Base-by-base conservation (phyloP, 2,888 invertebrate genomes). In the Pomacea canaliculata region DNA sequence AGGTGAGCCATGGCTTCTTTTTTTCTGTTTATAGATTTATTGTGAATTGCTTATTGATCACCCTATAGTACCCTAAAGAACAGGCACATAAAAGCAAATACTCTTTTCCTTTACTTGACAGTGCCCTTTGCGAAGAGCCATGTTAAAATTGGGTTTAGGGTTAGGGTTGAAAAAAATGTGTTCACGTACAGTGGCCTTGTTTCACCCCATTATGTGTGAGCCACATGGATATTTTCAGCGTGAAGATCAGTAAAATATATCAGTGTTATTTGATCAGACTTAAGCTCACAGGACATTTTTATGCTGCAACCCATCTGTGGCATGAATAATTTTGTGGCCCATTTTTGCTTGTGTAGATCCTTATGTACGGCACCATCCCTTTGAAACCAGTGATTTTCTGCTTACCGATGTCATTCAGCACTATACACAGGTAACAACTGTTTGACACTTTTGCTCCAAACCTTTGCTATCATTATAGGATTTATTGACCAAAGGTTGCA, bases 381-480 rank as follows among this genome's bases (percentile, higher is more conserved):
- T 98, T 91, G 98, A 98, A 92, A 97, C 97, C 0, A 94, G 95
- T 78, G 94, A 95, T 79, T 95, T 96, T 88, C 93, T 98, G 76
- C 92, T 95, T 73, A 93, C 95, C 81, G 95, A 95, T 72, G 94
- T 97, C 85, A 92, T 95, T 81, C 83, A 79, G 48, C 88, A 87
- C 79, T 88, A 86, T 74, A 84, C 83, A 68, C 85, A 85, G 81
- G 87, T 87, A 81, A 79, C 79, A 63, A 48, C 2, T 16, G 18
- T 19, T 65, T 16, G 2, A n/a, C 18, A 68, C 51, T 46, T 70
- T 46, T 68, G 49, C 48, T 16, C 16, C 23, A 16, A 12, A 19
- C n/a, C 18, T 60, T n/a, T 60, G 18, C 7, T 60, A 19, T 60
- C n/a, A n/a, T 23, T 62, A 9, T 37, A 1, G 18, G 18, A 51